These are phyloP conservation scores for Ceratina japonica DNA, from an alignment of 1,140 invertebrate species.

Conservation along the genomic window DNA sequence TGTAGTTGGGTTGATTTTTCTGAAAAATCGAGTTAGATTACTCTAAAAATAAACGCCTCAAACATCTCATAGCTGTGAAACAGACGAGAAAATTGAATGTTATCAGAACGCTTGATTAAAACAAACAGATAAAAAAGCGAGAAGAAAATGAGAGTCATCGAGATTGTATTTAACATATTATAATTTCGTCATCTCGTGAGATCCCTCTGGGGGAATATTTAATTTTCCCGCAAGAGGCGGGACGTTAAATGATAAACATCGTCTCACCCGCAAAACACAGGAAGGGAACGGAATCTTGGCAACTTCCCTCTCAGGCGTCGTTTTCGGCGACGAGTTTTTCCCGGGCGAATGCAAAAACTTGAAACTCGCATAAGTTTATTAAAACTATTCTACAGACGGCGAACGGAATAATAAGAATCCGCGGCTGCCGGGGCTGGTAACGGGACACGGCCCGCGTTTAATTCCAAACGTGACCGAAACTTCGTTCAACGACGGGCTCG, in stretches of 20 bases:
- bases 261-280: background rate
- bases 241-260: background rate
- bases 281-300: background rate
- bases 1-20: too few species aligned
- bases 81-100: too few species aligned
- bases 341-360: background rate
- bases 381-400: conserved; percentile 3
- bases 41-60: too few species aligned
- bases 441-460: conserved; percentile 8
- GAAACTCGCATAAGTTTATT: conserved; percentile 6
- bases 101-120: too few species aligned
- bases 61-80: too few species aligned
- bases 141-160: too few species aligned
- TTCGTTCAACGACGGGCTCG: background rate
- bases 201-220: background rate
- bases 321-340: background rate
- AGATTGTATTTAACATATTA: too few species aligned
- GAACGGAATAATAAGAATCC: background rate
- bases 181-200: too few species aligned
- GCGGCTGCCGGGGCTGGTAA: too few species aligned
- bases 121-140: too few species aligned
- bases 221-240: background rate
- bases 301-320: background rate
- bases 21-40: too few species aligned
- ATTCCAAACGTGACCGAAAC: conserved; percentile 9